Evolutionary conservation across 1,140 invertebrate genomes (phyloP).

Genomic region (Cepaea nemoralis): DNA sequence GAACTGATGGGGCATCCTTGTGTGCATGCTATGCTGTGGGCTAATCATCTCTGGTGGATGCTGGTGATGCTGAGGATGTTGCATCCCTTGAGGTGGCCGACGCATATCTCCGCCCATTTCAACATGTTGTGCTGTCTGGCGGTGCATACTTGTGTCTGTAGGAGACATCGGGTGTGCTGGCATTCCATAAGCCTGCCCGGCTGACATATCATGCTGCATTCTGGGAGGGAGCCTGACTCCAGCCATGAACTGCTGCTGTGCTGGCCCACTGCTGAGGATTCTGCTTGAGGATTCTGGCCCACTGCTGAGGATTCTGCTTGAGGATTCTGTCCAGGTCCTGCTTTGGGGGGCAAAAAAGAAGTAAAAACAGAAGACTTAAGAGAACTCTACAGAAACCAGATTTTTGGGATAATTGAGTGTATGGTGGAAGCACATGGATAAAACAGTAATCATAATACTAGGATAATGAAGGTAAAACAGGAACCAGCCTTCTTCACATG

Average conservation of each 20-base stretch:
- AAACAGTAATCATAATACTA: no score
- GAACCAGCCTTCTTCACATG: no score
- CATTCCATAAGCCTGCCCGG: slow-evolving; percentile 26
- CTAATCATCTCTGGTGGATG: slow-evolving; percentile 35
- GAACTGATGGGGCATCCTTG: slow-evolving; percentile 22
- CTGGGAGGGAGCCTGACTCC: slow-evolving; percentile 14
- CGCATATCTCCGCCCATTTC: slow-evolving; percentile 33
- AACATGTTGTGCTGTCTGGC: slow-evolving; percentile 30
- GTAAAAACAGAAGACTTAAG: no score
- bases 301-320: slow-evolving; percentile 25
- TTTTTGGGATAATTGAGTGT: no score
- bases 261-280: slow-evolving; percentile 22
- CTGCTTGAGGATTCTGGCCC: slow-evolving; percentile 32
- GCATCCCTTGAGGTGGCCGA: slow-evolving; percentile 28
- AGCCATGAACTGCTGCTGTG: slow-evolving; percentile 20
- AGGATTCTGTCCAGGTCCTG: slow-evolving; percentile 4
- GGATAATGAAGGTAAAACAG: no score
- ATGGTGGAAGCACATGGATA: no score
- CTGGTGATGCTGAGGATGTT: slow-evolving; percentile 12
- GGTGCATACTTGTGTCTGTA: slow-evolving; percentile 33
- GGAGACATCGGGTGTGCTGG: slow-evolving; percentile 40
- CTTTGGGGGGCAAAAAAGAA: slow-evolving; percentile 25
- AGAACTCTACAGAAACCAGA: no score
- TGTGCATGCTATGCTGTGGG: slow-evolving; percentile 15
- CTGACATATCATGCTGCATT: slow-evolving; percentile 33